Conservation (phyloP, 2,888 invertebrate species). For the Drosophila multiciliata region DNA sequence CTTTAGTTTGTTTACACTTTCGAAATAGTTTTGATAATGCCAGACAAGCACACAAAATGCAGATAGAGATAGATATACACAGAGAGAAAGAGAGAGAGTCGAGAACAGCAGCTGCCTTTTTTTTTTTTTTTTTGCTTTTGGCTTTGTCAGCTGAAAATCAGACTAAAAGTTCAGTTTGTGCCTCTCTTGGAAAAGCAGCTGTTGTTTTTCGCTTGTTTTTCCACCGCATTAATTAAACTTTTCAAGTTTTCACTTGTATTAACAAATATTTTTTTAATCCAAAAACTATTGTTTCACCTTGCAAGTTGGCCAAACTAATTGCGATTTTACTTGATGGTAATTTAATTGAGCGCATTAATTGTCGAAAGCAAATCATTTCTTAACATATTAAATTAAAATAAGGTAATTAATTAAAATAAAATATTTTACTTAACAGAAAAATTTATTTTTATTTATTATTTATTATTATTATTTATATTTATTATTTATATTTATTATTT, state of each 20-base stretch:
- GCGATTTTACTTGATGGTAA: neutral
- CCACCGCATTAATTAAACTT: slow-evolving; percentile 39
- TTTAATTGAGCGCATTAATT: neutral
- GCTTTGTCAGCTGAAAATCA: slow-evolving; percentile 39
- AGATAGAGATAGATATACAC: neutral
- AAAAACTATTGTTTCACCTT: neutral
- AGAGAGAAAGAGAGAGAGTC: neutral
- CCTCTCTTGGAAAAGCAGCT: slow-evolving; percentile 2
- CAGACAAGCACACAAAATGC: neutral
- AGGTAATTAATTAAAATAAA: neutral
- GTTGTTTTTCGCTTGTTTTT: slow-evolving; percentile 5
- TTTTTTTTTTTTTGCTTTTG: neutral
- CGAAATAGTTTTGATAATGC: slow-evolving; percentile 49
- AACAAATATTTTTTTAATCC: slow-evolving; percentile 5
- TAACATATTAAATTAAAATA: neutral
- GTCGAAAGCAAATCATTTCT: neutral
- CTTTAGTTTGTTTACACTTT: slow-evolving; percentile 62
- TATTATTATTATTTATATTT: too few species aligned
- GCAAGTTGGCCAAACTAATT: neutral
- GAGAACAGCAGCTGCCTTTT: slow-evolving; percentile 1
- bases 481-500: too few species aligned
- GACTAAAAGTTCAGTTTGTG: slow-evolving; percentile 29
- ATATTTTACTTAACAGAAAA: neutral
- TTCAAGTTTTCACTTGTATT: slow-evolving; percentile 18
- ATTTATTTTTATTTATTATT: too few species aligned